A percentile compares a stretch with the other conserved stretches of the same genome.
Evolutionary conservation across 2,888 invertebrate species (phyloP).

Genomic region (Hyles lineata): DNA sequence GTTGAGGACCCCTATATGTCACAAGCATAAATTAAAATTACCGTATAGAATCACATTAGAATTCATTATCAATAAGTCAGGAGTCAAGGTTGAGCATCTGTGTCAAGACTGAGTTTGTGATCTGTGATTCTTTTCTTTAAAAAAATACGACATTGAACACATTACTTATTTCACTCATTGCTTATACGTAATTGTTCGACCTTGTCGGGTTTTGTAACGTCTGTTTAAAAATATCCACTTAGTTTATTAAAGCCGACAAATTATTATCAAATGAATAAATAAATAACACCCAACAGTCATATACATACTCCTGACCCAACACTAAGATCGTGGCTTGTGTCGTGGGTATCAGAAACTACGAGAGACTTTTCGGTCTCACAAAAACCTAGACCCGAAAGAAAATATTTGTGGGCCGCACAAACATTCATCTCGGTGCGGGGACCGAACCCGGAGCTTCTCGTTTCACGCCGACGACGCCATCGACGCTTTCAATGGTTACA

Average conservation of each 20-base stretch:
- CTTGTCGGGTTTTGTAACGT: slow-evolving; percentile 15
- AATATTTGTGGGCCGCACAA: no score
- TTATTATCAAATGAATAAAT: no score
- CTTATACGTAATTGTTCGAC: slow-evolving; percentile 7
- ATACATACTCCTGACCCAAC: no score
- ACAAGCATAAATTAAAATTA: slow-evolving; percentile 15
- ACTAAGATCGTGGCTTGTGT: no score
- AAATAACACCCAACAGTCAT: no score
- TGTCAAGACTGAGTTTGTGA: slow-evolving; percentile 42
- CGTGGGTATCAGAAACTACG: no score
- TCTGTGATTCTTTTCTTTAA: slow-evolving; percentile 40
- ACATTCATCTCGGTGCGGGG: no score
- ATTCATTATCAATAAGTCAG: slow-evolving; percentile 28
- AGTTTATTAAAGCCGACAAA: not conserved
- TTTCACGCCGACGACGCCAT: no score
- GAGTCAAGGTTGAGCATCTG: slow-evolving; percentile 43
- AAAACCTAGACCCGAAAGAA: no score
- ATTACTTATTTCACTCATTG: slow-evolving; percentile 10
- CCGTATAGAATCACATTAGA: slow-evolving; percentile 39
- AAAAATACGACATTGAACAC: slow-evolving; percentile 31
- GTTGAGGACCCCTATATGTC: not conserved
- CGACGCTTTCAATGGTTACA: no score
- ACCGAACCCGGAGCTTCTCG: no score
- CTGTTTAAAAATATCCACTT: not conserved
- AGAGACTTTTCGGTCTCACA: no score